Evolutionary conservation across 2,888 invertebrate genomes (phyloP).

Genomic region (Drosophila flavopinicola): DNA sequence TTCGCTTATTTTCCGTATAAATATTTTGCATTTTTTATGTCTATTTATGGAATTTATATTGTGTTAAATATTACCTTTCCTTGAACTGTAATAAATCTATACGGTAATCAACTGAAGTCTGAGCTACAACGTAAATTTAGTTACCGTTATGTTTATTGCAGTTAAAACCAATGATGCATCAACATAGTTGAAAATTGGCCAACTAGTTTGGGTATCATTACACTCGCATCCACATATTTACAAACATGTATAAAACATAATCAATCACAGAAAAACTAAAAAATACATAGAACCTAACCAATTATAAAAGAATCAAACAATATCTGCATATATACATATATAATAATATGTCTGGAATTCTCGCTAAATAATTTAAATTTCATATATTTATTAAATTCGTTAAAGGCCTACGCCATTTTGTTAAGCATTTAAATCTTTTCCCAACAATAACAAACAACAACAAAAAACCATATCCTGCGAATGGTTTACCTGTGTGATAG

Average conservation of each 20-base stretch:
- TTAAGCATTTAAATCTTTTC: conserved; percentile 5
- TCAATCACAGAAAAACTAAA: conserved; percentile 7
- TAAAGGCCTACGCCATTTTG: conserved; percentile 21
- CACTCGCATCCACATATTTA: conserved; percentile 25
- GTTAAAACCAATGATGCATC: conserved; percentile 29
- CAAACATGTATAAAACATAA: conserved; percentile 14
- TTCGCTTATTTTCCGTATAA: conserved; percentile 9
- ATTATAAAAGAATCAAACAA: not conserved
- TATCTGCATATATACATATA: conserved; percentile 10
- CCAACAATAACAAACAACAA: not conserved
- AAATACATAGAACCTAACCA: conserved; percentile 10
- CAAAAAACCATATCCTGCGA: conserved; percentile 37
- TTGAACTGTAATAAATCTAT: conserved; percentile 63
- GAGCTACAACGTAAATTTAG: conserved; percentile 84
- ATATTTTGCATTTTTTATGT: conserved; percentile 24
- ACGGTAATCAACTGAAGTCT: conserved; percentile 84
- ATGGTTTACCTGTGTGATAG: conserved; percentile 85
- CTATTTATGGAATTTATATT: conserved; percentile 40
- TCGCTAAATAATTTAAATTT: conserved; percentile 9
- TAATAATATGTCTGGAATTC: conserved; percentile 2
- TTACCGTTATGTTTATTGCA: conserved; percentile 81
- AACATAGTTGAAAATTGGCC: conserved; percentile 7
- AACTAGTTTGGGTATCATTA: conserved; percentile 5
- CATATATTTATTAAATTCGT: conserved; percentile 25
- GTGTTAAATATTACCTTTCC: conserved; percentile 39